phyloP scores from a whole-genome alignment of 2,113 vertebrate species.

The Panthera uncia region DNA sequence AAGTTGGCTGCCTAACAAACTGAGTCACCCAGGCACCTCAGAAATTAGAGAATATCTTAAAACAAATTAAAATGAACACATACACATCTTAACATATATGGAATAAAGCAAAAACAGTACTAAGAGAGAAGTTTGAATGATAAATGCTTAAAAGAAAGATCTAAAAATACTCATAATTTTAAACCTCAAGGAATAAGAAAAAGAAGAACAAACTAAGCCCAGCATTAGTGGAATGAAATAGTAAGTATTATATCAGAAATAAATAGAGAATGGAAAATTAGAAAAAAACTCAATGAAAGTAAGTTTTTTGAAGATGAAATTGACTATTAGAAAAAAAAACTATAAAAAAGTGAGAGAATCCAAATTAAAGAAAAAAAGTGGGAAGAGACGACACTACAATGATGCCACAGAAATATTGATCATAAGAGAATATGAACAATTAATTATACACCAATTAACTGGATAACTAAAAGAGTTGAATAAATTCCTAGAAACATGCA shows the following conservation, averaged over 20 bases:
- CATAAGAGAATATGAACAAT: neutral
- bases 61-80: neutral
- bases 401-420: neutral
- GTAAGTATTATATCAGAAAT: neutral
- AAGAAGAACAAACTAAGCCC: neutral
- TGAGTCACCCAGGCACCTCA: too few species aligned
- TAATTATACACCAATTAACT: neutral
- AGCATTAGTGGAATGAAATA: neutral
- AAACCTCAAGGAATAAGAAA: neutral
- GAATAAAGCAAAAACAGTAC: neutral
- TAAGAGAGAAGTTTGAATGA: neutral
- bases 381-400: neutral
- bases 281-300: neutral
- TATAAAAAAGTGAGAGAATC: too few species aligned
- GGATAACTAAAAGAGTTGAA: neutral
- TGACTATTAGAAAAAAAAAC: neutral
- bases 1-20: too few species aligned
- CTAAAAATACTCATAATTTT: neutral
- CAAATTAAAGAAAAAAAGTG: neutral
- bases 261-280: neutral
- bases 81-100: neutral
- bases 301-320: neutral
- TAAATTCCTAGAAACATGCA: neutral
- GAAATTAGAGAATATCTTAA: neutral
- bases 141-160: neutral